Evolutionary conservation across 2,113 vertebrate species (phyloP).

Genomic region (Pseudorasbora parva): DNA sequence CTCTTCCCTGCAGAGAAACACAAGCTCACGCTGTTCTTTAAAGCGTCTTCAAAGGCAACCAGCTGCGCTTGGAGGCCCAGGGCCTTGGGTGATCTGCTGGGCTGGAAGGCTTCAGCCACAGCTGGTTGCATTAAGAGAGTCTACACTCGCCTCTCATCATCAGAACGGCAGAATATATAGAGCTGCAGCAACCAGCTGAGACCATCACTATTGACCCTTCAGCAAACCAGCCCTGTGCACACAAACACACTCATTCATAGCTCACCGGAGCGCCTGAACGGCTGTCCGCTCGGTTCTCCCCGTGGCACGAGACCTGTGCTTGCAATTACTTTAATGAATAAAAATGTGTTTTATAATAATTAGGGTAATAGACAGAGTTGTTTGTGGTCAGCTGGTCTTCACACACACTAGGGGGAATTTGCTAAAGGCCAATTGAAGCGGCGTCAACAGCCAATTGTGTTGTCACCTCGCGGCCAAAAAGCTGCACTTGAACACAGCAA

Average conservation of each 20-base stretch:
- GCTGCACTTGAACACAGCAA: no score
- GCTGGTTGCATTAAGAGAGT: conserved; percentile 31
- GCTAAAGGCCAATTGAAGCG: background rate
- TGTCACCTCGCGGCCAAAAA: no score
- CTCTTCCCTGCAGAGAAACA: conserved; percentile 5
- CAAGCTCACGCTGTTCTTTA: conserved; percentile 23
- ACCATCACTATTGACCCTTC: conserved; percentile 30
- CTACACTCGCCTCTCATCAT: conserved; percentile 13
- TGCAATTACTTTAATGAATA: conserved; percentile 4
- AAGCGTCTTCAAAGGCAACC: conserved; percentile 35
- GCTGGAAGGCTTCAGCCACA: conserved; percentile 27
- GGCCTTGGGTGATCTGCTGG: conserved; percentile 1
- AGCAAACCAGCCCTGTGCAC: conserved; percentile 17
- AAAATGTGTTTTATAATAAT: background rate
- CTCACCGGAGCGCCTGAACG: conserved; percentile 14
- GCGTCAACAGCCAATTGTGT: no score
- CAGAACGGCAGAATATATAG: conserved; percentile 22
- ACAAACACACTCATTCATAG: conserved; percentile 20
- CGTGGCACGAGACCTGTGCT: background rate
- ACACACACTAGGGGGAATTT: background rate
- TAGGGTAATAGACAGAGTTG: background rate
- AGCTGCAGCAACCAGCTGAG: conserved; percentile 35
- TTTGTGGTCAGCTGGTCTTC: background rate
- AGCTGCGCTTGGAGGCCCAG: background rate
- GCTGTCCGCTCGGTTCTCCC: conserved; percentile 5